Percentiles rank a stretch among this genome's conserved stretches.
Conservation (phyloP, 2,797 vertebrate genomes). For the Sternarchorhynchus goeldii region DNA sequence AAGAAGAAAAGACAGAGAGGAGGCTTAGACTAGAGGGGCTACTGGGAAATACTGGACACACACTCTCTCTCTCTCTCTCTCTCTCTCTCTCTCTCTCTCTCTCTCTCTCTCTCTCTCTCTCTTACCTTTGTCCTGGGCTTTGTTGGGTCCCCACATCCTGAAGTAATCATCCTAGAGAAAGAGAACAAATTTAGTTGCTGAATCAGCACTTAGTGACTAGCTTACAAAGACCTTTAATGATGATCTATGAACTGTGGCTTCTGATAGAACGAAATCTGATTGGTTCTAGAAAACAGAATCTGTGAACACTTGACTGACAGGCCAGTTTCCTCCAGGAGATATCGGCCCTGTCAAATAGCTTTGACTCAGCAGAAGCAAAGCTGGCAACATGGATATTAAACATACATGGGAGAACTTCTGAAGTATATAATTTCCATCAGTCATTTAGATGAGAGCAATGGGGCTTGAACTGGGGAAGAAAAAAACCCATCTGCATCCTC, state of each 20-base stretch:
- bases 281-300: not conserved
- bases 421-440: slow-evolving; percentile 38
- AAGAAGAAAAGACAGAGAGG: slow-evolving; percentile 5
- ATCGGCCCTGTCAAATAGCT: not conserved
- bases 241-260: not conserved
- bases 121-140: slow-evolving; percentile 91
- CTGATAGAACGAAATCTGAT: not conserved
- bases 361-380: slow-evolving; percentile 17
- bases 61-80: not conserved
- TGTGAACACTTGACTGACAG: not conserved
- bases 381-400: slow-evolving; percentile 7
- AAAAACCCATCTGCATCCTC: not conserved
- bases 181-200: not conserved
- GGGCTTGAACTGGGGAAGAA: not conserved
- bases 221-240: too few species aligned
- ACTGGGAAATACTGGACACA: not conserved
- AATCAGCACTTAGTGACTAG: too few species aligned
- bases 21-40: not conserved
- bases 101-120: slow-evolving; percentile 12
- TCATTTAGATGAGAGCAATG: slow-evolving; percentile 41
- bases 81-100: slow-evolving; percentile 4
- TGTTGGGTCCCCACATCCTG: slow-evolving; percentile 92
- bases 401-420: slow-evolving; percentile 8
- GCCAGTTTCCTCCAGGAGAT: not conserved
- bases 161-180: slow-evolving; percentile 90